Conservation (phyloP, 2,888 invertebrate genomes). For the Gerris lacustris region DNA sequence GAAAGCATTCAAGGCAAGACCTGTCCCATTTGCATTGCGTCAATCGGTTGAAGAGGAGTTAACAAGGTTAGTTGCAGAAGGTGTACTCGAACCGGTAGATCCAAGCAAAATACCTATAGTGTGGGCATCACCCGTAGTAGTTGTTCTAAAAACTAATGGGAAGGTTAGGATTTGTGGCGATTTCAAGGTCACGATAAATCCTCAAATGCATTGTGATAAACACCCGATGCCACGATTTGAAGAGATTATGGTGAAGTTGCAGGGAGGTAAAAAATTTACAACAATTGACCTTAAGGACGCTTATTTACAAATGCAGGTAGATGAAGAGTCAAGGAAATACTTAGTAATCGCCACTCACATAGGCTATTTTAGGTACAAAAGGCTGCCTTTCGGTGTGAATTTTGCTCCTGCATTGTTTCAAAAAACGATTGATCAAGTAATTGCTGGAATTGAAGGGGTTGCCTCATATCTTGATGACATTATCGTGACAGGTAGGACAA, state of each 20-base stretch:
- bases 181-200: constrained; percentile 8
- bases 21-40: constrained; percentile 24
- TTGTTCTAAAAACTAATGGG: constrained; percentile 27
- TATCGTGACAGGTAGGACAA: background rate
- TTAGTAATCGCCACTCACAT: constrained; percentile 4
- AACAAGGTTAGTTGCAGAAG: constrained; percentile 23
- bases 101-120: constrained; percentile 24
- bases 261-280: constrained; percentile 10
- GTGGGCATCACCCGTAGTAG: constrained; percentile 29
- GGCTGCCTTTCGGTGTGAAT: constrained; percentile 6
- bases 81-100: constrained; percentile 28
- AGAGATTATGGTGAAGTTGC: constrained; percentile 7
- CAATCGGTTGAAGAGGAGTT: constrained; percentile 27
- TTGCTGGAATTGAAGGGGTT: constrained; percentile 2
- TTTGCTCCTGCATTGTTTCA: constrained; percentile 2
- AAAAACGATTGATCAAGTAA: constrained; percentile 10
- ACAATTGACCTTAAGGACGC: no score
- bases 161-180: constrained; percentile 26
- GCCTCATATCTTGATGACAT: constrained; percentile 8
- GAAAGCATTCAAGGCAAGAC: constrained; percentile 18
- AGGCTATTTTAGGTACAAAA: constrained; percentile 8
- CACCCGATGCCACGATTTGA: constrained; percentile 10
- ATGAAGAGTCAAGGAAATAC: background rate
- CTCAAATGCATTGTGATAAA: background rate
- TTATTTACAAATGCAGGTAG: background rate